These are phyloP conservation scores for Mohoua ochrocephala DNA, from an alignment of 2,113 vertebrate species.

Conservation along the genomic window DNA sequence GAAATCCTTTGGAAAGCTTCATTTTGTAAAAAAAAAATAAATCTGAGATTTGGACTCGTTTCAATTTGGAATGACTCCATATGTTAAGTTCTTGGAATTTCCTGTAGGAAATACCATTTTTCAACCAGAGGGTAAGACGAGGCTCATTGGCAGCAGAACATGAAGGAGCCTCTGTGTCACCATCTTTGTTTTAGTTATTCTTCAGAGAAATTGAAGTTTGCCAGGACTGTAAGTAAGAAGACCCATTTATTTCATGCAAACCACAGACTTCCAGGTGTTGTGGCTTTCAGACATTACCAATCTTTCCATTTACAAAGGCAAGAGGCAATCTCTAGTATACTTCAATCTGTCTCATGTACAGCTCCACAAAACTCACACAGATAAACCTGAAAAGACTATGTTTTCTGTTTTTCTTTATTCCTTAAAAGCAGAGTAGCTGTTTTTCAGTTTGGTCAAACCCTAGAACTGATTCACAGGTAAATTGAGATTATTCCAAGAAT, in stretches of 20 bases:
- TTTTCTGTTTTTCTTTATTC: neutral
- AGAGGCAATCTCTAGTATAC: neutral
- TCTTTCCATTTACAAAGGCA: neutral
- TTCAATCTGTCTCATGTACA: neutral
- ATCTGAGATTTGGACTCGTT: neutral
- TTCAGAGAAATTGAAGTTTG: conserved; percentile 13
- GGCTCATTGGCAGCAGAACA: neutral
- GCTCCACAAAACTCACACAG: neutral
- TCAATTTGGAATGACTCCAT: conserved; percentile 11
- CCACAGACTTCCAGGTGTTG: neutral
- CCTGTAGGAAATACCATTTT: conserved; percentile 47
- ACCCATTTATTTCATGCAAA: neutral
- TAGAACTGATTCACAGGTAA: neutral
- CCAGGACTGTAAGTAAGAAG: neutral
- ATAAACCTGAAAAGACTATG: neutral
- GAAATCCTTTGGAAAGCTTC: neutral
- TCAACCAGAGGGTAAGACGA: neutral
- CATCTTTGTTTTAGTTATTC: conserved; percentile 43
- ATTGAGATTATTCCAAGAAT: neutral
- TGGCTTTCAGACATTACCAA: neutral
- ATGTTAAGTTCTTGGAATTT: conserved; percentile 42
- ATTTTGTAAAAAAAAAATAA: neutral
- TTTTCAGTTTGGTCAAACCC: neutral
- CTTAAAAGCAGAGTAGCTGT: neutral
- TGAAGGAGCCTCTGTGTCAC: conserved; percentile 32